Evolutionary conservation across 1,140 invertebrate species (phyloP).

Genomic region (Mya arenaria): DNA sequence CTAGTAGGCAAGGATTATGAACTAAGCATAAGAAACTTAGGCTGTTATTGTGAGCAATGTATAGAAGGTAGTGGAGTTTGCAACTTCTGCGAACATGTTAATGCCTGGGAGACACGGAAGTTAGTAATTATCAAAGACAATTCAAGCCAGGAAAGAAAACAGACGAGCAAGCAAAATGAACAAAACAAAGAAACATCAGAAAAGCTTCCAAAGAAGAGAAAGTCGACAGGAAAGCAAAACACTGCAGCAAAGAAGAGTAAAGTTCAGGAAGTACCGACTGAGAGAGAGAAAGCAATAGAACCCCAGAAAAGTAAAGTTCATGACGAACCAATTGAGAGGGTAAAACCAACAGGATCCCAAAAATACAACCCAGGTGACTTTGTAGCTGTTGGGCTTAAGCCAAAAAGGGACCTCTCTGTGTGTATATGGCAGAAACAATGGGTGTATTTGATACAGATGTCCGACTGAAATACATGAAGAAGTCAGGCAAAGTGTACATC

Average conservation of each 20-base stretch:
- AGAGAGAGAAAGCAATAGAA: too few species aligned
- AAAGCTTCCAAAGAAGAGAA: conserved; percentile 27
- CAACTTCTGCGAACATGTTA: conserved; percentile 33
- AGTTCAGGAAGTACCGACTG: neutral
- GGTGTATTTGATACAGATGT: neutral
- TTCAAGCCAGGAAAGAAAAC: conserved; percentile 6
- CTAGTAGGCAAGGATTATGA: conserved; percentile 45
- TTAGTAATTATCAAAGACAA: conserved; percentile 9
- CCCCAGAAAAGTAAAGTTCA: too few species aligned
- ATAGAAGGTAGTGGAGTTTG: conserved; percentile 10
- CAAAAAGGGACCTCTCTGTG: conserved; percentile 33
- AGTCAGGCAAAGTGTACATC: conserved; percentile 16
- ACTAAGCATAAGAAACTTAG: conserved; percentile 29
- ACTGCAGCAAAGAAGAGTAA: neutral
- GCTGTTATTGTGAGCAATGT: conserved; percentile 50
- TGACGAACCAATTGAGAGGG: neutral
- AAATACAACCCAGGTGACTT: conserved; percentile 19
- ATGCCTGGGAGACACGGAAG: conserved; percentile 17
- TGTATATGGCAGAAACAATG: conserved; percentile 43
- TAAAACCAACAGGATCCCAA: neutral
- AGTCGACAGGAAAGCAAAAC: conserved; percentile 20
- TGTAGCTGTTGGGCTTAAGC: conserved; percentile 42
- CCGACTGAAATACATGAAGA: conserved; percentile 40
- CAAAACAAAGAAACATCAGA: conserved; percentile 13
- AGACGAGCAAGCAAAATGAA: neutral